Conservation (phyloP, 2,797 vertebrate species). For the Sandelia bainsii region DNA sequence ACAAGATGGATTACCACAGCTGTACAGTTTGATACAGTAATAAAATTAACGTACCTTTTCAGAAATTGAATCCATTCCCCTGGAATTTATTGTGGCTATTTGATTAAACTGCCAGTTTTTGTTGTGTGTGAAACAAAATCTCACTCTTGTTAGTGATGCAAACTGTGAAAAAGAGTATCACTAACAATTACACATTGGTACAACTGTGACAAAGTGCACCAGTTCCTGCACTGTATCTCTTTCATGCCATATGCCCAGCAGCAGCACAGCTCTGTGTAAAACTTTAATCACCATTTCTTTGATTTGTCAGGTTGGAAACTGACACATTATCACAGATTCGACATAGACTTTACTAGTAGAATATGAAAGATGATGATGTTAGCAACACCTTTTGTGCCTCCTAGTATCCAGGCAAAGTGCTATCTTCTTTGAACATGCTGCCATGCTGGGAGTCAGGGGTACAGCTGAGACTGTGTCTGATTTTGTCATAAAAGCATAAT, state of each 20-base stretch:
- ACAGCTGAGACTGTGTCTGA: not conserved
- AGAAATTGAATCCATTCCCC: not conserved
- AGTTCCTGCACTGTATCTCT: not conserved
- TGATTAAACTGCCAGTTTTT: not conserved
- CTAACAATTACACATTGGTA: not conserved
- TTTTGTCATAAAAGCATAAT: not conserved
- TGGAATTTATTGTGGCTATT: not conserved
- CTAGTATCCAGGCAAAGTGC: constrained; percentile 22
- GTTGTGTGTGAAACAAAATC: not conserved
- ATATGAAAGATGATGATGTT: constrained; percentile 21
- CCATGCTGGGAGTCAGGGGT: not conserved
- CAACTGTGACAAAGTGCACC: not conserved
- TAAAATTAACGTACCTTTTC: not conserved
- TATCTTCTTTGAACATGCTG: not conserved
- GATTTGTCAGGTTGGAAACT: constrained; percentile 16
- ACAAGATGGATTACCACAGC: not conserved
- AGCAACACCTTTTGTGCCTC: constrained; percentile 8
- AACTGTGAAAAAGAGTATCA: not conserved
- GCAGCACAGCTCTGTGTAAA: not conserved
- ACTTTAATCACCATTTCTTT: constrained; percentile 4
- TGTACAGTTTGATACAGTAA: not conserved
- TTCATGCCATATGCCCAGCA: not conserved
- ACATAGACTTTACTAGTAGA: constrained; percentile 8
- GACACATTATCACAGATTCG: constrained; percentile 12
- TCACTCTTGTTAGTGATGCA: not conserved